A percentile compares a stretch with the other conserved stretches of the same genome.
These are phyloP conservation scores for Spizella passerina DNA, from an alignment of 2,797 vertebrate genomes.

Conservation along the genomic window DNA sequence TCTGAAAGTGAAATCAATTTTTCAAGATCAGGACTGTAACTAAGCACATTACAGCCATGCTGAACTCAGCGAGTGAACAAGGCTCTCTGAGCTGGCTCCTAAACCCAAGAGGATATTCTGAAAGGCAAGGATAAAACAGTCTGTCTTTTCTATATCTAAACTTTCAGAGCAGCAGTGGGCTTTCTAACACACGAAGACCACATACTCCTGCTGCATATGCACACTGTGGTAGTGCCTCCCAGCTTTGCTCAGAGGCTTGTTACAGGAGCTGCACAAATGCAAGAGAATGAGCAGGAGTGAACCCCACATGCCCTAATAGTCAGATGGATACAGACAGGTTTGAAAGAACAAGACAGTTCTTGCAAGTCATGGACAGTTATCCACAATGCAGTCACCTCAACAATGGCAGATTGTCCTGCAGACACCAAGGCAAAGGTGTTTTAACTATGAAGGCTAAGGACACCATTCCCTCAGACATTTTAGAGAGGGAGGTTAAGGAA, in stretches of 20 bases:
- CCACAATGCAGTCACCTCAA: not conserved
- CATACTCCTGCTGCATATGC: not conserved
- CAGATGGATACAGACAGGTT: not conserved
- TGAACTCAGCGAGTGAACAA: constrained; percentile 41
- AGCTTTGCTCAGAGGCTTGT: not conserved
- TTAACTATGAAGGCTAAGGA: not conserved
- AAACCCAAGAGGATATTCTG: constrained; percentile 40
- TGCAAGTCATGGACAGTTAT: not conserved
- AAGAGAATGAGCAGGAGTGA: not conserved
- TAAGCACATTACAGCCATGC: constrained; percentile 43
- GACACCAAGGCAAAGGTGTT: not conserved
- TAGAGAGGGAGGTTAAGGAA: not conserved
- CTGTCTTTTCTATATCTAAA: constrained; percentile 18
- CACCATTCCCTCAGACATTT: not conserved
- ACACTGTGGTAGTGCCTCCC: not conserved
- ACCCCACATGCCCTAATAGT: not conserved
- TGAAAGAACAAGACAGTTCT: not conserved
- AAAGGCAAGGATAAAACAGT: constrained; percentile 23
- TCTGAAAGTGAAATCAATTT: constrained; percentile 46
- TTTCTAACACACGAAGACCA: not conserved
- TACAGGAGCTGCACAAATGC: not conserved
- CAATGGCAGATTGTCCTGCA: not conserved
- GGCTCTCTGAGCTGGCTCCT: constrained; percentile 8
- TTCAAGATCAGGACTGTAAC: constrained; percentile 45
- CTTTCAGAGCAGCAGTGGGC: not conserved